phyloP scores from a whole-genome alignment of 2,888 invertebrate species.

The Globia sparganii region DNA sequence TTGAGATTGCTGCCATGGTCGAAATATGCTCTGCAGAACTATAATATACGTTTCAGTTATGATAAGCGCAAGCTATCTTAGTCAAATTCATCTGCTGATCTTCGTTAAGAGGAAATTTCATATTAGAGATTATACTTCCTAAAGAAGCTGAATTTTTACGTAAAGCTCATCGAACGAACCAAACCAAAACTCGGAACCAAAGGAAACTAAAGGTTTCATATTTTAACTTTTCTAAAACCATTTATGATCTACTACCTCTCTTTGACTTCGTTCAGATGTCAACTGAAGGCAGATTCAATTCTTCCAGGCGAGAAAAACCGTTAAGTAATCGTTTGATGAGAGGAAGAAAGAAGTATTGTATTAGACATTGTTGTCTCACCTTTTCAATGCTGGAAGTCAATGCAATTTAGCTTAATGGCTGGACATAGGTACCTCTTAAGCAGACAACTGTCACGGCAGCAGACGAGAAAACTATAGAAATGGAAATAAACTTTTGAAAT shows the following conservation, averaged over 20 bases:
- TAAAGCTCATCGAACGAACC: neutral
- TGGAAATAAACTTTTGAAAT: neutral
- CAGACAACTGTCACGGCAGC: neutral
- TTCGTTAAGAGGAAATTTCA: neutral
- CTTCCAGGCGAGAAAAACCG: neutral
- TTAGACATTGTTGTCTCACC: neutral
- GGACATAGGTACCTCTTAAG: neutral
- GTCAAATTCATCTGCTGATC: neutral
- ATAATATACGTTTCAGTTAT: neutral
- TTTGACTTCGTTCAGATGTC: neutral
- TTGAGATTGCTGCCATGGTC: too few relatives aligned
- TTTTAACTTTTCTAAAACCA: neutral
- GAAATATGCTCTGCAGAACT: too few relatives aligned
- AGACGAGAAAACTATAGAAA: neutral
- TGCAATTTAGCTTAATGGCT: neutral
- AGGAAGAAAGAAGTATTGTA: neutral
- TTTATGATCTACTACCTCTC: too few relatives aligned
- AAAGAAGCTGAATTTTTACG: neutral
- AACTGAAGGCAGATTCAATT: neutral
- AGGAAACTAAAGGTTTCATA: neutral
- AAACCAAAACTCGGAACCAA: too few relatives aligned
- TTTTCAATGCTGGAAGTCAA: neutral
- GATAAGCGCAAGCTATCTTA: too few relatives aligned
- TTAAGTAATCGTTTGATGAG: neutral
- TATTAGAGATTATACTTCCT: neutral